phyloP scores from a whole-genome alignment of 2,797 vertebrate genomes.

The Hyperoplus lanceolatus region DNA sequence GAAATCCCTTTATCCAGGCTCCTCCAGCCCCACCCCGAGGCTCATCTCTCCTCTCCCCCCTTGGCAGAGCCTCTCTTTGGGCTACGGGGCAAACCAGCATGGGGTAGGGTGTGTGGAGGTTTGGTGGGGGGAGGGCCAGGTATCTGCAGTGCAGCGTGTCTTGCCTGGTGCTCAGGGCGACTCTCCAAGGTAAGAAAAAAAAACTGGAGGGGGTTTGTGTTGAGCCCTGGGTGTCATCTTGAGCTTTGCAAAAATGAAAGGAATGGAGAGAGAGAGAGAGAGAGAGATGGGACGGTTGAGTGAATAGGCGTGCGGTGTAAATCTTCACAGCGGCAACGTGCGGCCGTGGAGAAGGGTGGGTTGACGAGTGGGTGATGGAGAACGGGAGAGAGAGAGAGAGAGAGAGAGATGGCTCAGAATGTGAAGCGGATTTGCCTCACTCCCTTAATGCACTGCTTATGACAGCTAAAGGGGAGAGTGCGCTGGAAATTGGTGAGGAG shows the following conservation, averaged over 20 bases:
- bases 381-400: conserved; percentile 32
- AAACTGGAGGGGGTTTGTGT: conserved; percentile 91
- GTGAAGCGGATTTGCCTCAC: conserved; percentile 92
- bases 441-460: conserved; percentile 95
- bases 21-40: conserved; percentile 35
- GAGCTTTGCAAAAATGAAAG: conserved; percentile 85
- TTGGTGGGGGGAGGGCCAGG: conserved; percentile 41
- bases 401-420: conserved; percentile 86
- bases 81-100: conserved; percentile 52
- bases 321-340: conserved; percentile 95
- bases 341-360: conserved; percentile 85
- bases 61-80: conserved; percentile 53
- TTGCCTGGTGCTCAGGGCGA: conserved; percentile 87
- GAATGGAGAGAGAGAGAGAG: conserved; percentile 20
- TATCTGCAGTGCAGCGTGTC: conserved; percentile 78
- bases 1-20: conserved; percentile 50
- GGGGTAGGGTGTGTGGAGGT: background rate
- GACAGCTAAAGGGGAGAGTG: conserved; percentile 89
- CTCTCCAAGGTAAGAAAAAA: conserved; percentile 86
- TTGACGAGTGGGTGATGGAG: conserved; percentile 65
- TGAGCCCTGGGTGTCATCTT: conserved; percentile 91
- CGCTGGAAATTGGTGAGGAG: conserved; percentile 90
- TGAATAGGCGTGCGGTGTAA: conserved; percentile 94
- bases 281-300: conserved; percentile 88
- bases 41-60: conserved; percentile 10